Base-by-base conservation (phyloP, 2,888 invertebrate genomes). In the Caenorhabditis doughertyi region DNA sequence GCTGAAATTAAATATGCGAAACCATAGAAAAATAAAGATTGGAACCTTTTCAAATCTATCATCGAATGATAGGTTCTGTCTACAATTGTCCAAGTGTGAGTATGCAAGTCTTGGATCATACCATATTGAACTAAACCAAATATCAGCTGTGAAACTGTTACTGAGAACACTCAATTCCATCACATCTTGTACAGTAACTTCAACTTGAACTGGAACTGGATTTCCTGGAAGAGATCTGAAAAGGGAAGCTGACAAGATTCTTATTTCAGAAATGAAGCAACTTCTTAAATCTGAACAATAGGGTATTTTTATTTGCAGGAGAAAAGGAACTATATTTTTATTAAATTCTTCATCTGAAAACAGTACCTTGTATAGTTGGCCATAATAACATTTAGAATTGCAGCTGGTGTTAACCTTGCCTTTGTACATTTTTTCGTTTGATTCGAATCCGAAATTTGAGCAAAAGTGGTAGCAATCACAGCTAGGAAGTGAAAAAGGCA, bases 61-160 rank as follows among this genome's bases (percentile, higher is more conserved):
- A 72, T 90, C 90, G 51, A 90, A 90, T 0, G 89, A 89, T 9
- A 90, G 83, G 73, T 90, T 90, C 23, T 83, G 79, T 16, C 90
- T 82, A 64, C 90, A 90, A 16, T 64, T 73, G 49, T 90, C 90
- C 27, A 89, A 73, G 76, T 89, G 89, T 2, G 81, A 67, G 58
- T 88, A 90, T 21, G 89, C 89, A 11, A 90, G 82, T 7, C 90
- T 79, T 1, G 82, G 83, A 73, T 90, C 90, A 65, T 89, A 87
- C 90, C 90, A 90, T 42, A 90, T 89, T 3, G 89, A 81, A 58
- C 89, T 89, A 73, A 90, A 90, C 90, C 90, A 90, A n/a, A 90
- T 85, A 70, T 90, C 90, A 0, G 89, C 90, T 9, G 90, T 89
- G 71, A 90, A 89, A 51, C 87, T 87, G 81, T 90, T 90, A 64